Evolutionary conservation across 2,797 vertebrate species (phyloP).

Genomic region (Rhinatrema bivittatum): DNA sequence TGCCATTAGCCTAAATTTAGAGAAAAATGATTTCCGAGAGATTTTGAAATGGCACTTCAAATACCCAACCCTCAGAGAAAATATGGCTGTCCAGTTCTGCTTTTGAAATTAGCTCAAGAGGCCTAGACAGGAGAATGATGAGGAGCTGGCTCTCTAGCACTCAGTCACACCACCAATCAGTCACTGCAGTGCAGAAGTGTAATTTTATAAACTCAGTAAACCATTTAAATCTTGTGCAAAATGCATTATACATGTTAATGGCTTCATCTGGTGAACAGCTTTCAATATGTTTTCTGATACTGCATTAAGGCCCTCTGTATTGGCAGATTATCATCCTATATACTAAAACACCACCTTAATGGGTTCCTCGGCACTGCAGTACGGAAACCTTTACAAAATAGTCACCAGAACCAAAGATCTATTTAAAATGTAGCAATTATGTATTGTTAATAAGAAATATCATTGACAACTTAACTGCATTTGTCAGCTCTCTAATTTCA

Average conservation of each 20-base stretch:
- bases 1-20: conserved; percentile 20
- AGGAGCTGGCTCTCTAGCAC: conserved; percentile 13
- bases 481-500: conserved; percentile 18
- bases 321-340: conserved; percentile 21
- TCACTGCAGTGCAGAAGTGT: conserved; percentile 25
- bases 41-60: conserved; percentile 18
- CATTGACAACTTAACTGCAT: conserved; percentile 17
- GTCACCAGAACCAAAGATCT: conserved; percentile 25
- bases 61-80: conserved; percentile 20
- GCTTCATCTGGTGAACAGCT: conserved; percentile 33
- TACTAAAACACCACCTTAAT: conserved; percentile 49
- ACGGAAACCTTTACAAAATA: conserved; percentile 19
- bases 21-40: conserved; percentile 4
- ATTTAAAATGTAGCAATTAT: conserved; percentile 43
- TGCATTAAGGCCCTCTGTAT: conserved; percentile 30
- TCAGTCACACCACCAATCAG: conserved; percentile 17
- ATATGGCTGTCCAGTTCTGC: conserved; percentile 15
- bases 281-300: conserved; percentile 22
- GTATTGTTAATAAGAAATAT: conserved; percentile 47
- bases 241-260: conserved; percentile 39
- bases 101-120: background rate
- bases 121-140: conserved; percentile 12
- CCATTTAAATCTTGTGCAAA: conserved; percentile 37
- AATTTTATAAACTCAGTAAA: conserved; percentile 40
- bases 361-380: conserved; percentile 36